Evolutionary conservation across 2,888 invertebrate genomes (phyloP), one percentile per base, ranked within the genome.

Genomic region (Mythimna lalbum): DNA sequence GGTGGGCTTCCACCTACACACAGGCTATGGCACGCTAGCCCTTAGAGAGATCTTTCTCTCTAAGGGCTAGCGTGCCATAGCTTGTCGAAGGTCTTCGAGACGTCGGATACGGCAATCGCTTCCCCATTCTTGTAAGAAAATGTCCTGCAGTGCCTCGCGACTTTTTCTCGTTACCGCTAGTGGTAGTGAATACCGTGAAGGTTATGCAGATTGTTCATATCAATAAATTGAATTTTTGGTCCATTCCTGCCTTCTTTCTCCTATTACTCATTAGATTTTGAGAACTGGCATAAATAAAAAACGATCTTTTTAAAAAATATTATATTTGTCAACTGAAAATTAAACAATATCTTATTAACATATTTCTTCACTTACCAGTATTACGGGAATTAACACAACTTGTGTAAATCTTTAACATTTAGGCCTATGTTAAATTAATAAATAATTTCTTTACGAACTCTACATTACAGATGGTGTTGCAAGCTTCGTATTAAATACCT

Each of bases 241-340:
- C 17, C 19, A 47, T 19, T 19, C 1, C 43, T 14, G 7, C 14
- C 14, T 52, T 10, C 12, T 6, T 21, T 39, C 17, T 59, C 19
- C 23, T 21, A 23, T 27, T 36, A 23, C 5, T 50, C 4, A 39
- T 21, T 1, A 27, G 14, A 64, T 36, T 14, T 23, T 17, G 14
- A 5, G 9, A 33, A 36, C 9, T 27, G 4, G n/a, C 57, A 68
- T 75, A 76, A 78, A 81, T 86, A 87, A 87, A 76, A 85, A 75
- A 68, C 76, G 74, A 47, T 63, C 69, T 55, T 78, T 87, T 82
- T 90, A 90, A 92, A 93, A 95, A 95, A 95, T 94, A 95, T 92
- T 92, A 92, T 95, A 95, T 95, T 95, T 95, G 95, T 95, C 95
- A 95, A 95, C 95, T 93, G 94, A 93, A 93, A 92, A 93, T 93